Evolutionary conservation across 2,113 vertebrate species (phyloP).

Genomic region (Pluvianellus socialis): DNA sequence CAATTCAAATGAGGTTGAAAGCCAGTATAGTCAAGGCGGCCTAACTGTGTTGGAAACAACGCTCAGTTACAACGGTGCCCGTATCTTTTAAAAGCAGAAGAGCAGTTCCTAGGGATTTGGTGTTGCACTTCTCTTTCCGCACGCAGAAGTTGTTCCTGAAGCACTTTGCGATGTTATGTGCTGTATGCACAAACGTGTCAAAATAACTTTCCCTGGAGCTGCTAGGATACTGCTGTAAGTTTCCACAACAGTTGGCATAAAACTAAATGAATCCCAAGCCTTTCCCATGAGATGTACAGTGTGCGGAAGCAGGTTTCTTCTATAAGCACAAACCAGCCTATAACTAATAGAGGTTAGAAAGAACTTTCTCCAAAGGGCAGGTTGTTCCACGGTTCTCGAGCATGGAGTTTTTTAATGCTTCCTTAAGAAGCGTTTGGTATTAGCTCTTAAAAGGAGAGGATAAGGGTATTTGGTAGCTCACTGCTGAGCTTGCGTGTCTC

Average conservation of each 20-base stretch:
- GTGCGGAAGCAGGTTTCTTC: not conserved
- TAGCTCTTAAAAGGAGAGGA: not conserved
- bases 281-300: not conserved
- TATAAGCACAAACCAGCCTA: not conserved
- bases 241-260: not conserved
- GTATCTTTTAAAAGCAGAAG: not conserved
- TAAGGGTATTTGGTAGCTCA: not conserved
- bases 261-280: not conserved
- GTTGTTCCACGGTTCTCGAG: not conserved
- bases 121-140: not conserved
- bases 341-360: not conserved
- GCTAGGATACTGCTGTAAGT: not conserved
- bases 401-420: not conserved
- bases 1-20: not conserved
- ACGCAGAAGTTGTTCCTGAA: not conserved
- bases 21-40: not conserved
- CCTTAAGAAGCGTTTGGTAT: not conserved
- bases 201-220: not conserved
- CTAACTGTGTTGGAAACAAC: not conserved
- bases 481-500: not conserved
- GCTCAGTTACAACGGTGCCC: not conserved
- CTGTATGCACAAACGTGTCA: not conserved
- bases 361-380: not conserved
- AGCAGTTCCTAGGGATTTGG: not conserved
- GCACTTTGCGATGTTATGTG: not conserved